phyloP scores from a whole-genome alignment of 2,797 vertebrate genomes.

The Prionace glauca region DNA sequence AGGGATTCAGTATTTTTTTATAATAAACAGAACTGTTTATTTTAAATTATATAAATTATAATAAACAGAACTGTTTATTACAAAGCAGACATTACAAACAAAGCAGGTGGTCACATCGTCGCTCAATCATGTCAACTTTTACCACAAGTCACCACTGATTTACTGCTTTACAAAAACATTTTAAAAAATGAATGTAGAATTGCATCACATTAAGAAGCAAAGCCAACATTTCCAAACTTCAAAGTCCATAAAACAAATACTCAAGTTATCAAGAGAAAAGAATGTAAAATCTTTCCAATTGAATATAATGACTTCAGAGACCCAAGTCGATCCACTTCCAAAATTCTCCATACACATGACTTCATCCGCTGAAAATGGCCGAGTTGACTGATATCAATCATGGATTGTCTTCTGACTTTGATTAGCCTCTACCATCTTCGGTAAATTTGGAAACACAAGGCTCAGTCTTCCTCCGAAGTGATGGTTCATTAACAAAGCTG shows the following conservation, averaged over 20 bases:
- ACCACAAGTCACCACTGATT: conserved; percentile 62
- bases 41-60: neutral
- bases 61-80: conserved; percentile 24
- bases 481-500: too few species aligned
- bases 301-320: too few species aligned
- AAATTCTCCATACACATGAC: too few species aligned
- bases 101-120: too few species aligned
- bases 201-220: conserved; percentile 52
- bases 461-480: too few species aligned
- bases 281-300: conserved; percentile 21
- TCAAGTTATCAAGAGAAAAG: conserved; percentile 42
- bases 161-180: conserved; percentile 89
- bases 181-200: conserved; percentile 57
- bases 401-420: too few species aligned
- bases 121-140: too few species aligned
- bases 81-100: conserved; percentile 47
- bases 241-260: conserved; percentile 50
- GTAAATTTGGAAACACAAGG: too few species aligned
- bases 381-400: too few species aligned
- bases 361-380: too few species aligned
- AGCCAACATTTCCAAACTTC: conserved; percentile 55
- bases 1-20: neutral
- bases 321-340: too few species aligned
- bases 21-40: conserved; percentile 22
- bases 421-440: too few species aligned